Evolutionary conservation across 1,140 invertebrate genomes (phyloP).

Genomic region (Littorina saxatilis): DNA sequence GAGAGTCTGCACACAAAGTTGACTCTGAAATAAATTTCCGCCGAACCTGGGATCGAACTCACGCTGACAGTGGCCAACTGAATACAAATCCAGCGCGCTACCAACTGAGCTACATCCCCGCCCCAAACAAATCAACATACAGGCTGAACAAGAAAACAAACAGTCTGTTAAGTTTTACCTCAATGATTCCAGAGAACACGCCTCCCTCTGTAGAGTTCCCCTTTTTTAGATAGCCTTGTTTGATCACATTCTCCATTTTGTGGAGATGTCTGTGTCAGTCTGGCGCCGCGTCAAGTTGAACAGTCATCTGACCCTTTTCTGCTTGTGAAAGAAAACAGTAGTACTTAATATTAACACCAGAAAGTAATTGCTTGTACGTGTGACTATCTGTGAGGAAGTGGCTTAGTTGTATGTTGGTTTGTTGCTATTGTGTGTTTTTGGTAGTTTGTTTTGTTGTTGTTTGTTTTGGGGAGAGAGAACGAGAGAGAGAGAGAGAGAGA

Average conservation of each 20-base stretch:
- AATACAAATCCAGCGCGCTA: too few relatives aligned
- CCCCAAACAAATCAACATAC: too few relatives aligned
- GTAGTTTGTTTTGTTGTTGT: neutral
- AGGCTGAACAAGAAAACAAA: too few relatives aligned
- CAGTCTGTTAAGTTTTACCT: too few relatives aligned
- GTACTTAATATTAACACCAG: neutral
- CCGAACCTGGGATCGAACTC: too few relatives aligned
- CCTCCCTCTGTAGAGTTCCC: conserved; percentile 28
- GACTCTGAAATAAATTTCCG: too few relatives aligned
- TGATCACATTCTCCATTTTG: conserved; percentile 58
- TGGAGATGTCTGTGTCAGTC: neutral
- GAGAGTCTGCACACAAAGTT: too few relatives aligned
- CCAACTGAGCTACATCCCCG: too few relatives aligned
- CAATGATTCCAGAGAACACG: conserved; percentile 40
- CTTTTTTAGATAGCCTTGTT: conserved; percentile 63
- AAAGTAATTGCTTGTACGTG: neutral
- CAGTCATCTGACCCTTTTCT: neutral
- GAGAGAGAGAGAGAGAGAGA: neutral
- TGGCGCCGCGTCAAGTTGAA: neutral
- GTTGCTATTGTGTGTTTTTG: neutral
- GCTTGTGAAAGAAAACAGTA: neutral
- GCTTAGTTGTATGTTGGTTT: neutral
- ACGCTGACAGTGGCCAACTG: too few relatives aligned
- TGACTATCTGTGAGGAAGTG: neutral
- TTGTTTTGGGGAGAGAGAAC: neutral